Conservation (phyloP, 2,113 vertebrate species). For the Pica pica region DNA sequence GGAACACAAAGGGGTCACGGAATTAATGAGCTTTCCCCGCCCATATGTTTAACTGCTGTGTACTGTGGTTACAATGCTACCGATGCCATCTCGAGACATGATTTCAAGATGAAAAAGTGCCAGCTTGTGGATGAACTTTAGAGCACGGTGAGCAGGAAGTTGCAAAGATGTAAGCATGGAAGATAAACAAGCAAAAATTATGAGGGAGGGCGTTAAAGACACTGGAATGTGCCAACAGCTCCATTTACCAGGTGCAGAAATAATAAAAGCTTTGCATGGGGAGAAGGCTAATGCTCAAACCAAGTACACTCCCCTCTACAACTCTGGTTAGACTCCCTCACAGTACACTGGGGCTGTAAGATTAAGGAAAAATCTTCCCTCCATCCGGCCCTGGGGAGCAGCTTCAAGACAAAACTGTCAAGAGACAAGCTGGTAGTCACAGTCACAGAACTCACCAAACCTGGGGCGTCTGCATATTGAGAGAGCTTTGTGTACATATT, state of each 20-base stretch:
- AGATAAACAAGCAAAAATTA: neutral
- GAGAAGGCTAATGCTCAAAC: neutral
- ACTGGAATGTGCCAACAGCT: neutral
- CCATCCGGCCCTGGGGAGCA: neutral
- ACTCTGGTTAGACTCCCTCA: neutral
- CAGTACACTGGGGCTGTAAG: neutral
- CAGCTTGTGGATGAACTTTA: conserved; percentile 1
- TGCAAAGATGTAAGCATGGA: conserved; percentile 11
- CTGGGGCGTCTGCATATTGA: neutral
- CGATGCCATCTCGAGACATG: neutral
- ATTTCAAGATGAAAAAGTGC: neutral
- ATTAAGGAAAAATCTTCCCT: neutral
- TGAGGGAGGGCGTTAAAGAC: neutral
- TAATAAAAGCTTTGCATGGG: neutral
- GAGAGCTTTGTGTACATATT: neutral
- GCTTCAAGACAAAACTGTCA: neutral
- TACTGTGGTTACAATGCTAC: neutral
- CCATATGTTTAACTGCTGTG: neutral
- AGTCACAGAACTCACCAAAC: neutral
- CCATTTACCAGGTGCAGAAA: neutral
- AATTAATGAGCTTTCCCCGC: conserved; percentile 30
- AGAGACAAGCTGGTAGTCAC: neutral
- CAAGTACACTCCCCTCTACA: neutral
- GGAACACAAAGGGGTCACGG: neutral
- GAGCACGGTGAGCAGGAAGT: conserved; percentile 17